Conservation (phyloP, 2,113 vertebrate genomes). For the Leucosticte australis region DNA sequence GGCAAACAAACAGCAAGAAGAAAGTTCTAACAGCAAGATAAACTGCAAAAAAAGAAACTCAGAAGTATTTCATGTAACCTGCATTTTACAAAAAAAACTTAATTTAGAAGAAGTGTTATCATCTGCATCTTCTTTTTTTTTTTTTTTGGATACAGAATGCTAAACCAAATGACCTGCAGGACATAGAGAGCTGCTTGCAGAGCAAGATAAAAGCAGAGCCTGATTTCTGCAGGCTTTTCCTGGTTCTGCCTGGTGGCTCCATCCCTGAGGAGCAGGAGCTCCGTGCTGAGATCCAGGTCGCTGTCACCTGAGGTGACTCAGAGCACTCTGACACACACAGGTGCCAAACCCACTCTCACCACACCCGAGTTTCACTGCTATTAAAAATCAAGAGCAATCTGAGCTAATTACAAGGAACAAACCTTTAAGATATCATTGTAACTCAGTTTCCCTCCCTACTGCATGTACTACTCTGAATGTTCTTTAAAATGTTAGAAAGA, state of each 20-base stretch:
- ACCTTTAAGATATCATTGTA: background rate
- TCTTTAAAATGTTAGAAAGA: background rate
- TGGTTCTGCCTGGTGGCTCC: background rate
- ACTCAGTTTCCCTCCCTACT: background rate
- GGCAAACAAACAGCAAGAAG: background rate
- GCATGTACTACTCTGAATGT: background rate
- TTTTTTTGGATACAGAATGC: background rate
- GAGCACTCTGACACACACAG: background rate
- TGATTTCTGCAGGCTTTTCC: background rate
- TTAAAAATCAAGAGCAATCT: background rate
- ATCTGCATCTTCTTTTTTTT: rapidly evolving
- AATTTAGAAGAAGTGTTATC: background rate
- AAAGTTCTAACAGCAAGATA: background rate
- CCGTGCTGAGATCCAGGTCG: background rate
- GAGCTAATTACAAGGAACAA: background rate
- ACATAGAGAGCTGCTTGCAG: background rate
- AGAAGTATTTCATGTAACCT: rapidly evolving
- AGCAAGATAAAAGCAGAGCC: background rate
- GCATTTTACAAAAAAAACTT: background rate
- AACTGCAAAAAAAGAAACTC: background rate
- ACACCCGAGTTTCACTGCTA: background rate
- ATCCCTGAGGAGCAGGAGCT: background rate
- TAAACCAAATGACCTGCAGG: background rate
- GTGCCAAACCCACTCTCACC: background rate
- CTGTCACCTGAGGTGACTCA: background rate